Conservation (phyloP, 2,113 vertebrate genomes). For the Zonotrichia leucophrys region DNA sequence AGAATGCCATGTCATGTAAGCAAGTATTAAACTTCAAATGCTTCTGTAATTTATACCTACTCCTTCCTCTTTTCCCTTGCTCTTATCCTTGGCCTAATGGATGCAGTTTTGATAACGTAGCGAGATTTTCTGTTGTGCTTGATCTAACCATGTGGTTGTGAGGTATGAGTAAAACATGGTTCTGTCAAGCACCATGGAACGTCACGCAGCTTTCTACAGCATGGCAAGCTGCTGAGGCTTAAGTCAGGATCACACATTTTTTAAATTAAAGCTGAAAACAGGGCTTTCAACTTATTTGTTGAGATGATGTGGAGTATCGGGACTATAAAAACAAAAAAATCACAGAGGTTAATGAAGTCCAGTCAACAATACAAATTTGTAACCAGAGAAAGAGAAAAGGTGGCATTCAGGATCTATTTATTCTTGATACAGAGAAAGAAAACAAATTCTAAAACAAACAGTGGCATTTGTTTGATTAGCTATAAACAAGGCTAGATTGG, state of each 20-base stretch:
- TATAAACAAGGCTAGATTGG: slow-evolving; percentile 68
- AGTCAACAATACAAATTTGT: slow-evolving; percentile 27
- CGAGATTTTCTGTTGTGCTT: slow-evolving; percentile 99
- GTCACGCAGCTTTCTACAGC: slow-evolving; percentile 97
- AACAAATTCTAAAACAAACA: slow-evolving; percentile 64
- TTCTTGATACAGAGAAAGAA: slow-evolving; percentile 59
- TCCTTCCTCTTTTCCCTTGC: slow-evolving; percentile 74
- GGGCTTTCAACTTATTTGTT: slow-evolving; percentile 57
- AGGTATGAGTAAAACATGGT: slow-evolving; percentile 99
- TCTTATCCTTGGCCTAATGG: slow-evolving; percentile 87
- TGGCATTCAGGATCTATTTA: slow-evolving; percentile 56
- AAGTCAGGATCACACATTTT: slow-evolving; percentile 72
- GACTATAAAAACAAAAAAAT: slow-evolving; percentile 33
- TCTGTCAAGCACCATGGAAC: slow-evolving; percentile 99
- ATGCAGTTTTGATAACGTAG: slow-evolving; percentile 89
- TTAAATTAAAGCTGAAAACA: slow-evolving; percentile 67
- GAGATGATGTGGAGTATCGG: slow-evolving; percentile 66
- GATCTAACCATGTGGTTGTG: slow-evolving; percentile 99
- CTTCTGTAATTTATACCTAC: slow-evolving; percentile 59
- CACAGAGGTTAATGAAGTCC: slow-evolving; percentile 53
- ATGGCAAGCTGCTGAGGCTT: slow-evolving; percentile 90
- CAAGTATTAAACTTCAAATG: slow-evolving; percentile 59
- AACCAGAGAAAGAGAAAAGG: slow-evolving; percentile 52
- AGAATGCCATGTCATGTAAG: slow-evolving; percentile 74
- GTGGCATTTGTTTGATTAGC: slow-evolving; percentile 66